phyloP scores from a whole-genome alignment of 2,888 invertebrate genomes.

The Drosophila meridionalis region DNA sequence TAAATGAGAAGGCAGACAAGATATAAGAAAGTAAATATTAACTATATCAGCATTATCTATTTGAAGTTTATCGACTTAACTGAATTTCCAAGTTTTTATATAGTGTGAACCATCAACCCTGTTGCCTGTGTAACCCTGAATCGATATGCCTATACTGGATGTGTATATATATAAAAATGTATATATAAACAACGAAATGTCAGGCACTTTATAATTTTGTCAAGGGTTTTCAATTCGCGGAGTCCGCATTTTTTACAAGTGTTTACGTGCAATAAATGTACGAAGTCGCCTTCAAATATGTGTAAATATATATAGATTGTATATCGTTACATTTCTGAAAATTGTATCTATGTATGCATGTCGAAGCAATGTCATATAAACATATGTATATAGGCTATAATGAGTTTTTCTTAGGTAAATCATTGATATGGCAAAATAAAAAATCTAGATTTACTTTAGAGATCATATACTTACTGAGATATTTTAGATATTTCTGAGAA shows the following conservation, averaged over 20 bases:
- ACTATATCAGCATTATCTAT: neutral
- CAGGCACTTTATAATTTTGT: slow-evolving; percentile 13
- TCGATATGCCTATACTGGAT: neutral
- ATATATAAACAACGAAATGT: neutral
- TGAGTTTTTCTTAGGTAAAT: too few species aligned
- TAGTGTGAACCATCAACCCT: too few species aligned
- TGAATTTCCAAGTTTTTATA: neutral
- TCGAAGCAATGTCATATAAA: neutral
- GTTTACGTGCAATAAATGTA: slow-evolving; percentile 17
- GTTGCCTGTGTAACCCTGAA: neutral
- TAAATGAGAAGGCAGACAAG: neutral
- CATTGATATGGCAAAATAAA: too few species aligned
- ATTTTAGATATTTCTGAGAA: too few species aligned
- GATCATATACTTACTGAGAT: too few species aligned
- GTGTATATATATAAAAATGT: neutral
- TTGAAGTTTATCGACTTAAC: neutral
- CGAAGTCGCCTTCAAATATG: neutral
- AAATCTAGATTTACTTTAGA: too few species aligned
- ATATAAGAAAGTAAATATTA: neutral
- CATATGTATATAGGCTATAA: neutral
- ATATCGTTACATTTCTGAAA: neutral
- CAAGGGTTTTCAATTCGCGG: slow-evolving; percentile 8
- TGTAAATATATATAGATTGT: neutral
- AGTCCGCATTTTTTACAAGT: slow-evolving; percentile 20
- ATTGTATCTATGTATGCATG: neutral